Evolutionary conservation across 1,140 invertebrate species (phyloP).

Genomic region (Streblospio benedicti): DNA sequence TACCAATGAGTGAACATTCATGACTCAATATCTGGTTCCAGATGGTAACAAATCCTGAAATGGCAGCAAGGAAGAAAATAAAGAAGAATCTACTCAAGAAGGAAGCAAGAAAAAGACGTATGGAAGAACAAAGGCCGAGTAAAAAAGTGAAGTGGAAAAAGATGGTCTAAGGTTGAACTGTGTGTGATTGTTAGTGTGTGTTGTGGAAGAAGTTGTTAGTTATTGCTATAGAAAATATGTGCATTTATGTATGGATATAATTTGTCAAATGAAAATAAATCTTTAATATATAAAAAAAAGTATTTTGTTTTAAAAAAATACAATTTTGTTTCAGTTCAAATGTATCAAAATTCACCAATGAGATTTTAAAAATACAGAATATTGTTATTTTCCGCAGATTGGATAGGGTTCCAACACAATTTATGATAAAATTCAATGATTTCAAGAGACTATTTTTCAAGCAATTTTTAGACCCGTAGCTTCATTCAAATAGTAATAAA

Average conservation of each 20-base stretch:
- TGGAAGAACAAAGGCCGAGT: slow-evolving; percentile 24
- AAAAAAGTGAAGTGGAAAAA: slow-evolving; percentile 32
- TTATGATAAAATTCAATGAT: too few species aligned
- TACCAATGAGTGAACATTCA: too few species aligned
- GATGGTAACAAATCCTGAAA: slow-evolving; percentile 65
- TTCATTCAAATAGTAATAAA: too few species aligned
- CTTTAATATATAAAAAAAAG: slow-evolving; percentile 6
- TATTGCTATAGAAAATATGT: slow-evolving; percentile 8
- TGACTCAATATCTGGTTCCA: too few species aligned
- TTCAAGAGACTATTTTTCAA: too few species aligned
- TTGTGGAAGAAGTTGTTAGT: slow-evolving; percentile 6
- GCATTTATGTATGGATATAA: slow-evolving; percentile 4
- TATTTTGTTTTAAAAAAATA: too few species aligned
- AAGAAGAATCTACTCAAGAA: slow-evolving; percentile 67
- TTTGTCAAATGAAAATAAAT: slow-evolving; percentile 5
- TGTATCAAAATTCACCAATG: too few species aligned
- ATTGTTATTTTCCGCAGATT: too few species aligned
- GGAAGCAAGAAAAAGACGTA: slow-evolving; percentile 56
- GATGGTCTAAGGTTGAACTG: background rate
- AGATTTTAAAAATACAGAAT: too few species aligned
- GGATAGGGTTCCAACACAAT: too few species aligned
- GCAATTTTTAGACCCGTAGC: too few species aligned
- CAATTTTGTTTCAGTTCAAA: too few species aligned
- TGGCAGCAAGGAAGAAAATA: slow-evolving; percentile 66
- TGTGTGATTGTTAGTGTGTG: slow-evolving; percentile 7